These are phyloP conservation scores for Ichneumoninae sp. DNA, from an alignment of 2,888 invertebrate genomes.

Conservation along the genomic window DNA sequence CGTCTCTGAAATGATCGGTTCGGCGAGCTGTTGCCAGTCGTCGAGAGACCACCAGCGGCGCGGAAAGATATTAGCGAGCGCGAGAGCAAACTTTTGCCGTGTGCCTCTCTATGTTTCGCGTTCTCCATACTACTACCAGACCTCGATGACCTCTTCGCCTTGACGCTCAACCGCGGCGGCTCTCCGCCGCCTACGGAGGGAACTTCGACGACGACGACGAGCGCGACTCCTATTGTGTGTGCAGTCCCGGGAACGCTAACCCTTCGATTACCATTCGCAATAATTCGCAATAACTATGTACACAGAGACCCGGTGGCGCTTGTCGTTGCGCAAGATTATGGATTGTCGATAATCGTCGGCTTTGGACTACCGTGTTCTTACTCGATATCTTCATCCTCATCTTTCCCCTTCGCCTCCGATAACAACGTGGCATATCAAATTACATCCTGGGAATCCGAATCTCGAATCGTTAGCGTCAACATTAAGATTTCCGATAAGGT, in stretches of 20 bases:
- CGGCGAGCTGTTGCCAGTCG: slow-evolving; percentile 61
- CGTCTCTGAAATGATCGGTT: slow-evolving; percentile 61
- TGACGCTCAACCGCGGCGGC: slow-evolving; percentile 70
- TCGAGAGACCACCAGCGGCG: slow-evolving; percentile 76
- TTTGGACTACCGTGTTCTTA: slow-evolving; percentile 51
- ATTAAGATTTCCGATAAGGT: background rate
- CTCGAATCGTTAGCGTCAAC: background rate
- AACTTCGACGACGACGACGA: slow-evolving; percentile 27
- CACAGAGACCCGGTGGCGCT: slow-evolving; percentile 50
- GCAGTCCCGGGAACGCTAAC: slow-evolving; percentile 32
- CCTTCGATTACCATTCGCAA: slow-evolving; percentile 47
- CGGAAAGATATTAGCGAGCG: slow-evolving; percentile 61
- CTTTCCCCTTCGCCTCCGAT: slow-evolving; percentile 12
- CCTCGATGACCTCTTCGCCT: slow-evolving; percentile 75
- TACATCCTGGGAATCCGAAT: background rate
- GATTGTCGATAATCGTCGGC: slow-evolving; percentile 56
- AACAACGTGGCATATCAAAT: slow-evolving; percentile 1
- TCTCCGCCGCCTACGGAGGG: slow-evolving; percentile 41
- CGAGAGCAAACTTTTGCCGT: slow-evolving; percentile 66
- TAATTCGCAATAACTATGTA: slow-evolving; percentile 51
- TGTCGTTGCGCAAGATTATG: slow-evolving; percentile 53
- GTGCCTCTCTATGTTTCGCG: slow-evolving; percentile 57
- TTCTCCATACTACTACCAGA: slow-evolving; percentile 65
- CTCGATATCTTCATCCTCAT: slow-evolving; percentile 29
- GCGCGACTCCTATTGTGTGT: slow-evolving; percentile 50